phyloP scores from a whole-genome alignment of 1,140 invertebrate genomes.

The Aricia agestis region DNA sequence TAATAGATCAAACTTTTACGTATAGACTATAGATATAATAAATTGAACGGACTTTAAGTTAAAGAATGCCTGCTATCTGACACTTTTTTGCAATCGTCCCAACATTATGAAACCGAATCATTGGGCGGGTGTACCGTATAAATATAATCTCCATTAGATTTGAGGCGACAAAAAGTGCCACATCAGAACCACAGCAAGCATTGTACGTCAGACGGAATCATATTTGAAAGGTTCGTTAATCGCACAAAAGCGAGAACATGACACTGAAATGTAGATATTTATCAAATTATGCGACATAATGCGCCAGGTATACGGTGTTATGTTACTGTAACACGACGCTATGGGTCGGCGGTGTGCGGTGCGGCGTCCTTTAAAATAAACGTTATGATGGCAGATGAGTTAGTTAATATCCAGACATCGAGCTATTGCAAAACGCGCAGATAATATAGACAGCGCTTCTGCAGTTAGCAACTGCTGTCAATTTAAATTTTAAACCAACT shows the following conservation, averaged over 20 bases:
- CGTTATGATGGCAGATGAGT: constrained; percentile 7
- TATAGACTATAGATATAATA: too few relatives aligned
- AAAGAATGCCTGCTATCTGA: too few relatives aligned
- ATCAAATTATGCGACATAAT: constrained; percentile 47
- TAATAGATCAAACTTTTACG: too few relatives aligned
- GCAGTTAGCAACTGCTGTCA: too few relatives aligned
- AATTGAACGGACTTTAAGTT: too few relatives aligned
- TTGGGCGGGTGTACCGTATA: background rate
- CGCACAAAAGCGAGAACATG: constrained; percentile 42
- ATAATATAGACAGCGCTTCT: too few relatives aligned
- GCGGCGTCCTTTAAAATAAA: constrained; percentile 14
- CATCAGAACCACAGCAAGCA: constrained; percentile 18
- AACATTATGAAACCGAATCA: constrained; percentile 1
- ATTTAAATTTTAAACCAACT: too few relatives aligned
- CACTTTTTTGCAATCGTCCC: background rate
- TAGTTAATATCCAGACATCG: background rate
- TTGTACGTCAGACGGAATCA: constrained; percentile 34
- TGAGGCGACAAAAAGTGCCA: background rate
- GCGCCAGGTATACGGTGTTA: constrained; percentile 43
- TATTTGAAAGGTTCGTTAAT: constrained; percentile 42
- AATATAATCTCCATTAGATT: background rate
- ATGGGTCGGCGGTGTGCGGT: constrained; percentile 6
- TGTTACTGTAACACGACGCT: constrained; percentile 35
- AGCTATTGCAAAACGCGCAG: background rate
- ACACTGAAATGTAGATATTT: constrained; percentile 42